Conservation (phyloP, 1,140 invertebrate genomes). For the Drosophila tani region DNA sequence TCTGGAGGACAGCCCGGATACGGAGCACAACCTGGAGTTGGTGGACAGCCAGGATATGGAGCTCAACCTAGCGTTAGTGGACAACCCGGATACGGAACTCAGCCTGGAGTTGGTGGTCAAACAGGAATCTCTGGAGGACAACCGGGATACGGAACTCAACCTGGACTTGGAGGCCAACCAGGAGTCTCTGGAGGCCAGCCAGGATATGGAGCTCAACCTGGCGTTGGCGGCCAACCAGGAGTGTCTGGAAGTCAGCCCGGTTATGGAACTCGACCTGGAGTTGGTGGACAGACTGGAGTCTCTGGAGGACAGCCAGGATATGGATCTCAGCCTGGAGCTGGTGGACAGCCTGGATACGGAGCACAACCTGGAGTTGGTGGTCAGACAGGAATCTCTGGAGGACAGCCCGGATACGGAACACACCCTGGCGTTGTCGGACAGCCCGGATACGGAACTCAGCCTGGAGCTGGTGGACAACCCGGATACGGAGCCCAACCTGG, state of each 20-base stretch:
- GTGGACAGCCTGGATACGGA: too few species aligned
- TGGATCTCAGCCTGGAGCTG: too few species aligned
- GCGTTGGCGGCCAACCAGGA: background rate
- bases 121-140: background rate
- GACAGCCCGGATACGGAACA: background rate
- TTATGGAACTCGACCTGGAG: too few species aligned
- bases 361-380: too few species aligned
- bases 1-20: too few species aligned
- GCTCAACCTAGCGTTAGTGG: conserved; percentile 8
- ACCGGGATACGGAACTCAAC: conserved; percentile 9
- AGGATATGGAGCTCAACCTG: conserved; percentile 13
- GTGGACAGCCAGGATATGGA: conserved; percentile 28
- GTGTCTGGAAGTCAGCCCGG: background rate
- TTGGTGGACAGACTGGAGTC: too few species aligned
- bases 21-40: conserved; percentile 15
- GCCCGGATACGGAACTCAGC: too few species aligned
- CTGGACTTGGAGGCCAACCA: conserved; percentile 4
- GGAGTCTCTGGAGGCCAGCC: background rate
- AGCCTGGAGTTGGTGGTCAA: conserved; percentile 1
- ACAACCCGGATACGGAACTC: conserved; percentile 13
- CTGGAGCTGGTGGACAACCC: background rate
- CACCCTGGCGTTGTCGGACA: conserved; percentile 1
- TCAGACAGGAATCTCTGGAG: too few species aligned
- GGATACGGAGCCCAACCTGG: too few species aligned
- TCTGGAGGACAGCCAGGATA: too few species aligned